Evolutionary conservation across 1,140 invertebrate genomes (phyloP).

Genomic region (Dufourea novaeangliae): DNA sequence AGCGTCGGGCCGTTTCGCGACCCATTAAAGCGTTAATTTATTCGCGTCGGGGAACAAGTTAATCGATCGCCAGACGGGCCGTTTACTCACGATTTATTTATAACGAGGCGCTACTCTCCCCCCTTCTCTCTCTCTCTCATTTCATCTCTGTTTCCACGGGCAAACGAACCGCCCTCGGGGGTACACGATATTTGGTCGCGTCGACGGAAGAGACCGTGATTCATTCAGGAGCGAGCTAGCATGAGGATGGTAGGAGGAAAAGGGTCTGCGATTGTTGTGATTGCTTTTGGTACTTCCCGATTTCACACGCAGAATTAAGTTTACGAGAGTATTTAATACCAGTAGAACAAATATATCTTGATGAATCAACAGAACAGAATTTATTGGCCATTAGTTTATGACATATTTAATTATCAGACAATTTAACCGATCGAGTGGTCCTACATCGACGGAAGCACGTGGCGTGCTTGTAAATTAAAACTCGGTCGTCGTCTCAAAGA

Average conservation of each 20-base stretch:
- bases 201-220: background rate
- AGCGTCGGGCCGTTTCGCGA: constrained; percentile 25
- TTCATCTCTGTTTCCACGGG: too few relatives aligned
- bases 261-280: too few relatives aligned
- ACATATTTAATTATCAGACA: too few relatives aligned
- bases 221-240: background rate
- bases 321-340: too few relatives aligned
- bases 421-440: too few relatives aligned
- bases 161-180: background rate
- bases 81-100: constrained; percentile 43
- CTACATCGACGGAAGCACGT: background rate
- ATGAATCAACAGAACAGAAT: too few relatives aligned
- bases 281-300: too few relatives aligned
- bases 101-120: background rate
- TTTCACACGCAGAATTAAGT: too few relatives aligned
- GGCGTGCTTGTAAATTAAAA: constrained; percentile 20
- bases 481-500: constrained; percentile 10
- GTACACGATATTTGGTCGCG: background rate
- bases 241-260: background rate
- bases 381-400: too few relatives aligned
- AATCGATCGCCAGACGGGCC: constrained; percentile 28
- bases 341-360: too few relatives aligned
- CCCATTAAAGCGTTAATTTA: constrained; percentile 46
- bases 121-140: too few relatives aligned
- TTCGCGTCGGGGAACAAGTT: constrained; percentile 32